phyloP scores from a whole-genome alignment of 2,888 invertebrate genomes.

The Ormyrus thymus region DNA sequence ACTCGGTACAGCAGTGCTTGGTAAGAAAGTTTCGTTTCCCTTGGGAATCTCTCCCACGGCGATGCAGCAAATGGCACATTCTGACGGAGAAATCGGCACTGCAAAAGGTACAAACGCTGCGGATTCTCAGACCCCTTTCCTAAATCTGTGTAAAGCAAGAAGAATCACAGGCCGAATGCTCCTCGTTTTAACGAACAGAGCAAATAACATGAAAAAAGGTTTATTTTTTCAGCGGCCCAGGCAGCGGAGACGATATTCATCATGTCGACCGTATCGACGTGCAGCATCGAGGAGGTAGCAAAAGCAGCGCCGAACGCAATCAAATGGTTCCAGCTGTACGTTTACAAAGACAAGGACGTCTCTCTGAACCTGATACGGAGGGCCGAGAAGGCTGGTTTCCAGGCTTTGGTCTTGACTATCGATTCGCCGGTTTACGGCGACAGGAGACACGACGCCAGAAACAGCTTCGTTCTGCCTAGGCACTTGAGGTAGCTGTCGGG shows the following conservation, averaged over 20 bases:
- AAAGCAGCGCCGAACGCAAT: slow-evolving; percentile 83
- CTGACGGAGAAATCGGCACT: slow-evolving; percentile 90
- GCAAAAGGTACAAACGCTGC: slow-evolving; percentile 79
- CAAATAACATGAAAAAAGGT: no score
- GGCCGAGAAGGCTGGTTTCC: slow-evolving; percentile 90
- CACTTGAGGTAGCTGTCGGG: slow-evolving; percentile 81
- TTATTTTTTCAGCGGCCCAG: slow-evolving; percentile 83
- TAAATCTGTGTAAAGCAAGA: no score
- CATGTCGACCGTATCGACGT: slow-evolving; percentile 90
- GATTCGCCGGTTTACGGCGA: slow-evolving; percentile 93
- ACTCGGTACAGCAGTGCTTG: slow-evolving; percentile 80
- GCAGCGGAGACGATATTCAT: slow-evolving; percentile 85
- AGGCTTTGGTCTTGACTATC: slow-evolving; percentile 90
- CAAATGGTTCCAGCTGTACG: slow-evolving; percentile 95
- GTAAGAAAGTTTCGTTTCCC: slow-evolving; percentile 82
- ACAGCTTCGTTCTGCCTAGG: slow-evolving; percentile 87
- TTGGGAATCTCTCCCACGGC: slow-evolving; percentile 91
- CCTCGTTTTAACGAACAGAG: no score
- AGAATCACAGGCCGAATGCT: no score
- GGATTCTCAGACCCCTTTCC: no score
- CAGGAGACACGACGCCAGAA: slow-evolving; percentile 87
- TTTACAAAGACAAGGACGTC: slow-evolving; percentile 86
- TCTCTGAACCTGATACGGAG: slow-evolving; percentile 84
- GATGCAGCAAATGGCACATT: slow-evolving; percentile 94
- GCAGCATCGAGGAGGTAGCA: slow-evolving; percentile 92